Conservation (phyloP, 2,797 vertebrate genomes). For the Gadopsis bispinosus region DNA sequence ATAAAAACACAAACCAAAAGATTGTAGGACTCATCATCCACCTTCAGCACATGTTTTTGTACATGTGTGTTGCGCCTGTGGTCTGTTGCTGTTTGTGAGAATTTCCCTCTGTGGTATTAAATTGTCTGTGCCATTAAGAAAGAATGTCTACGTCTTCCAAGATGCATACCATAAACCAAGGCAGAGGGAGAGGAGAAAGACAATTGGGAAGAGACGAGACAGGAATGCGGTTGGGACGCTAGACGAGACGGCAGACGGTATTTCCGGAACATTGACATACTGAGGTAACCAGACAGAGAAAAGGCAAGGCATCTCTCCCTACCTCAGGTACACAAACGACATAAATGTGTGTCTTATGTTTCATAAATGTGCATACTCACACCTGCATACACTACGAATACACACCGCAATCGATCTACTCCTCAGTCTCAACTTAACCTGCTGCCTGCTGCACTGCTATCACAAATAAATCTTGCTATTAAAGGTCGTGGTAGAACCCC, state of each 20-base stretch:
- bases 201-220: constrained; percentile 45
- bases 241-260: constrained; percentile 80
- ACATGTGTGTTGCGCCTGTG: constrained; percentile 35
- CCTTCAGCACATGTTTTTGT: constrained; percentile 42
- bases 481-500: constrained; percentile 3
- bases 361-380: constrained; percentile 19
- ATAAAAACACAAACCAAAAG: constrained; percentile 24
- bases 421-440: constrained; percentile 32
- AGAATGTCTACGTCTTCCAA: constrained; percentile 45
- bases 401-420: constrained; percentile 29
- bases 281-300: constrained; percentile 59
- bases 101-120: constrained; percentile 50
- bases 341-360: constrained; percentile 30
- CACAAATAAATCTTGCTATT: constrained; percentile 16
- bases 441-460: constrained; percentile 27
- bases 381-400: constrained; percentile 52
- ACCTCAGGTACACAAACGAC: constrained; percentile 40
- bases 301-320: constrained; percentile 19
- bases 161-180: constrained; percentile 42
- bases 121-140: constrained; percentile 42
- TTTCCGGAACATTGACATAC: constrained; percentile 72
- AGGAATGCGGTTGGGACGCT: constrained; percentile 75
- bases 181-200: constrained; percentile 39
- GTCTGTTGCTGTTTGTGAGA: constrained; percentile 43
- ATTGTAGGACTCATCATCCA: constrained; percentile 31